These are phyloP conservation scores for Hartigia nigra DNA, from an alignment of 2,888 invertebrate genomes.

Conservation along the genomic window DNA sequence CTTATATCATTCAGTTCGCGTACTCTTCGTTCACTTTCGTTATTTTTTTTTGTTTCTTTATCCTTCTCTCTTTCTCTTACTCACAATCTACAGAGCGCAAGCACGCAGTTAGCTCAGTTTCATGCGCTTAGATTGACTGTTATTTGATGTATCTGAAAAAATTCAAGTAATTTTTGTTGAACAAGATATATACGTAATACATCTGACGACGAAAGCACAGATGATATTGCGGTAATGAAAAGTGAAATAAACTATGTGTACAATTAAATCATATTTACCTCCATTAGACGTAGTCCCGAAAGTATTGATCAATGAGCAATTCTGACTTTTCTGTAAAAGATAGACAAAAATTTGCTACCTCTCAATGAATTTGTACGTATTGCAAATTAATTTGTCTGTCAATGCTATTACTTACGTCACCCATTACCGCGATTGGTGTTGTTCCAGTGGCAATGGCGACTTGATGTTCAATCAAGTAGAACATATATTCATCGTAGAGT, in stretches of 20 bases:
- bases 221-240: neutral
- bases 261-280: conserved; percentile 42
- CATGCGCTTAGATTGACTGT: conserved; percentile 60
- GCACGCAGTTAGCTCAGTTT: conserved; percentile 64
- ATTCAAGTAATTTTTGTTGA: conserved; percentile 3
- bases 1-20: conserved; percentile 1
- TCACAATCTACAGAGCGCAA: conserved; percentile 44
- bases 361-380: neutral
- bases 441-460: conserved; percentile 91
- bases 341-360: conserved; percentile 8
- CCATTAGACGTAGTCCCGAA: conserved; percentile 59
- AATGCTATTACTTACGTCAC: conserved; percentile 68
- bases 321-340: conserved; percentile 58
- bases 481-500: conserved; percentile 99
- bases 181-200: neutral
- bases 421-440: conserved; percentile 96
- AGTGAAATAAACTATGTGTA: neutral
- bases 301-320: conserved; percentile 55
- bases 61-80: conserved; percentile 39
- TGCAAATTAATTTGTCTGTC: neutral
- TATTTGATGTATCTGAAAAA: conserved; percentile 55
- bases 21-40: conserved; percentile 18
- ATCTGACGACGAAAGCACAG: neutral
- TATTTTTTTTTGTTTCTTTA: conserved; percentile 30
- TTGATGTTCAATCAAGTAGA: conserved; percentile 96